Conservation (phyloP, 1,140 invertebrate genomes). For the Drosophila ironensis region DNA sequence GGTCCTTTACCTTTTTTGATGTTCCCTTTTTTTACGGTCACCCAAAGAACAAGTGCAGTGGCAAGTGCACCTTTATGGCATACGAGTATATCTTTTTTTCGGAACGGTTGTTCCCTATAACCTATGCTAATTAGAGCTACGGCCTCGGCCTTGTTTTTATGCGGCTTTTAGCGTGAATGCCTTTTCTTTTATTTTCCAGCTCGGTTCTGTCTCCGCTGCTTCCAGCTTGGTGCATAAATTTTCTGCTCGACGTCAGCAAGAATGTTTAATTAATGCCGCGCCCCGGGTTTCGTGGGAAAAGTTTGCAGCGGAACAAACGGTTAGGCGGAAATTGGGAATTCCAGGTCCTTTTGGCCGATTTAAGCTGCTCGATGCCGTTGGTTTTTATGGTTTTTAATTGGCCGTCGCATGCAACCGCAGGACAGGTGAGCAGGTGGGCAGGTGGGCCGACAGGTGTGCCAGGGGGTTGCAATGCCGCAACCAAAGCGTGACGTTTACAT, state of each 20-base stretch:
- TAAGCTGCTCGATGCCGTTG: constrained; percentile 16
- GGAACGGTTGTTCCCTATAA: constrained; percentile 19
- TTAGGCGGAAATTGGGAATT: constrained; percentile 68
- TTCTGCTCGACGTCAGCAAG: constrained; percentile 62
- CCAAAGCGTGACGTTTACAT: constrained; percentile 59
- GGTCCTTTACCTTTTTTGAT: constrained; percentile 14
- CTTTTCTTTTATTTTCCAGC: neutral
- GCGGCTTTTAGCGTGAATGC: constrained; percentile 69
- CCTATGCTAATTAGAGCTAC: constrained; percentile 76
- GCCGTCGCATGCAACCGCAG: constrained; percentile 53
- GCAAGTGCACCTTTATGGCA: constrained; percentile 53
- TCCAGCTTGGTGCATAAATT: constrained; percentile 60
- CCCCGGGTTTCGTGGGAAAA: constrained; percentile 71
- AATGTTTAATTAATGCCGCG: constrained; percentile 71
- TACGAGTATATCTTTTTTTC: constrained; percentile 3
- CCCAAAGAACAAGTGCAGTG: constrained; percentile 54
- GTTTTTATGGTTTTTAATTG: constrained; percentile 4
- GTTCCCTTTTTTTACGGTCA: constrained; percentile 4
- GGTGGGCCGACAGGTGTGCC: constrained; percentile 18
- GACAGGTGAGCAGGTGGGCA: constrained; percentile 49
- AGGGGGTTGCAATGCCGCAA: constrained; percentile 19
- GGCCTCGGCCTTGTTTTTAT: constrained; percentile 79
- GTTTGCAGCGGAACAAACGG: constrained; percentile 58
- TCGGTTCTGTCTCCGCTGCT: constrained; percentile 10
- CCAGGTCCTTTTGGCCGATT: constrained; percentile 56